These are phyloP conservation scores for Eretmocerus hayati DNA, from an alignment of 2,888 invertebrate species.

Conservation along the genomic window DNA sequence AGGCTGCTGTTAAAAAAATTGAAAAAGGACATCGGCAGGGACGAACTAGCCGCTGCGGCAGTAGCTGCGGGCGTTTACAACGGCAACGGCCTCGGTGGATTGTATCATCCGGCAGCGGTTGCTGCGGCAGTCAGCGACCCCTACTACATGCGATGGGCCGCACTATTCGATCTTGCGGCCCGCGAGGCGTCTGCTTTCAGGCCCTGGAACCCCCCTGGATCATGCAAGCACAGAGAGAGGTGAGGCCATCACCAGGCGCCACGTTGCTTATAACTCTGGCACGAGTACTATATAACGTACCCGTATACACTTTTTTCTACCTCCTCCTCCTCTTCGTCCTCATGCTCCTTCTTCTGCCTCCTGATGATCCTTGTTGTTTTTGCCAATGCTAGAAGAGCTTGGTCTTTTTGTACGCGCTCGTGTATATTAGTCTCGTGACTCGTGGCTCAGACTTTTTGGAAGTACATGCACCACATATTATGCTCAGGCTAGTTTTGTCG, in stretches of 20 bases:
- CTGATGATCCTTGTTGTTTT: too few relatives aligned
- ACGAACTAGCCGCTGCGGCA: slow-evolving; percentile 36
- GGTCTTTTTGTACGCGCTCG: too few relatives aligned
- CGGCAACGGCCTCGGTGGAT: slow-evolving; percentile 37
- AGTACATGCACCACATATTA: too few relatives aligned
- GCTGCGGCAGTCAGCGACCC: slow-evolving; percentile 37
- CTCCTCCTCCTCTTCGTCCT: too few relatives aligned
- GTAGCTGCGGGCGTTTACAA: slow-evolving; percentile 32
- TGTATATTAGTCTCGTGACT: too few relatives aligned
- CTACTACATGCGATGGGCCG: slow-evolving; percentile 44
- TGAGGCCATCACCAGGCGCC: slow-evolving; percentile 22
- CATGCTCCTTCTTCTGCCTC: too few relatives aligned
- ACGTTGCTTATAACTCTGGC: neutral
- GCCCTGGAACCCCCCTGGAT: slow-evolving; percentile 43
- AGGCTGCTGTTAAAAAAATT: slow-evolving; percentile 38
- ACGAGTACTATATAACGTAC: too few relatives aligned
- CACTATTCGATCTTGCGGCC: slow-evolving; percentile 42
- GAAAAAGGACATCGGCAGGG: slow-evolving; percentile 41
- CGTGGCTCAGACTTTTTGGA: too few relatives aligned
- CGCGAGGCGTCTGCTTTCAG: slow-evolving; percentile 46
- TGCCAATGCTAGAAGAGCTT: too few relatives aligned
- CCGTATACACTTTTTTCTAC: too few relatives aligned
- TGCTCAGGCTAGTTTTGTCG: too few relatives aligned
- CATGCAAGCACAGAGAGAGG: slow-evolving; percentile 46
- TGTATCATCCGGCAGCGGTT: slow-evolving; percentile 39